phyloP scores from a whole-genome alignment of 2,113 vertebrate species.

The Spermophilus dauricus region DNA sequence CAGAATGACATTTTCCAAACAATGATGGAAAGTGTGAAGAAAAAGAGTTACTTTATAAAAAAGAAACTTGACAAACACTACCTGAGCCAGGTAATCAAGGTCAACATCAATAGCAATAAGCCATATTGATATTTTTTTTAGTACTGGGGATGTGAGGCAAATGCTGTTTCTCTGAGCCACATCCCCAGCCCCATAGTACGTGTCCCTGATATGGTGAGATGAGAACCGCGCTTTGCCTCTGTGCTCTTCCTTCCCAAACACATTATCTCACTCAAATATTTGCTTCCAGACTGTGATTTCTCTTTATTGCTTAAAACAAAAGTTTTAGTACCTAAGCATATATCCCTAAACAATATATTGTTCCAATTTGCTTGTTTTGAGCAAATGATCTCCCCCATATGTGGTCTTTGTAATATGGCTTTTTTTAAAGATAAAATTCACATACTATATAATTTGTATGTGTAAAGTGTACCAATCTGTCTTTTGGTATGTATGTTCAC shows the following conservation, averaged over 20 bases:
- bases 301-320: background rate
- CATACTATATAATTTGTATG: background rate
- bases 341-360: background rate
- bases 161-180: background rate
- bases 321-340: no score
- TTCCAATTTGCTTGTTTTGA: background rate
- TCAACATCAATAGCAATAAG: background rate
- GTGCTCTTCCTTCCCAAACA: background rate
- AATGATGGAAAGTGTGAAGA: background rate
- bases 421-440: background rate
- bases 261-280: no score
- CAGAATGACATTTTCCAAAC: background rate
- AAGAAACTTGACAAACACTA: no score
- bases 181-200: no score
- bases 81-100: background rate
- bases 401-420: background rate
- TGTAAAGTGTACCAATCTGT: no score
- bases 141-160: background rate
- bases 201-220: no score
- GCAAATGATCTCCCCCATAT: background rate
- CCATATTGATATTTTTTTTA: background rate
- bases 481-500: background rate
- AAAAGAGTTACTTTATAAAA: no score
- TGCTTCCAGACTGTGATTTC: background rate
- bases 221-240: background rate